Evolutionary conservation across 2,797 vertebrate genomes (phyloP), one percentile per base, ranked within the genome.

Genomic region (Cryptoblepharus egeriae): DNA sequence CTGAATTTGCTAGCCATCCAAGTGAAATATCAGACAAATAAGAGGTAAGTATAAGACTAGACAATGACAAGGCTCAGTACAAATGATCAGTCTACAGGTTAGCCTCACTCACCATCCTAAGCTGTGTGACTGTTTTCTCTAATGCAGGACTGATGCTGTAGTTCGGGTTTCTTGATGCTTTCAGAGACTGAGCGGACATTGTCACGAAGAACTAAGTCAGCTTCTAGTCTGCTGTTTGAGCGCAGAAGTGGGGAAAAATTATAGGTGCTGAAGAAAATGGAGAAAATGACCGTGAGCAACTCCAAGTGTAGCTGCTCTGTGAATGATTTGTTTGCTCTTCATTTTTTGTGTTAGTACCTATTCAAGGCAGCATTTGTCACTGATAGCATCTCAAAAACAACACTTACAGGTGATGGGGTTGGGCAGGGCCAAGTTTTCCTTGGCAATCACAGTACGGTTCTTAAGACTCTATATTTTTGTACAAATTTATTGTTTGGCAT

Each of bases 301-400:
- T 39, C 37, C 63, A n/a, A 52, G 24, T 64, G 70, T 9, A 5
- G 28, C 57, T 90, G 5, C 58, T 75, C 83, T 57, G 3, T 68
- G 42, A 58, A 18, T 71, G 64, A 88, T 88, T 88, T 88, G 13
- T 84, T 90, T 83, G 7, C 0, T 32, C 42, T 86, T 86, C 83
- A 67, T 87, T 85, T 80, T 87, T 75, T 71, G 18, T 26, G 76
- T 90, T 83, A 86, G 73, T 73, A 88, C 3, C 45, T 83, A 85
- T 68, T 89, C 83, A 87, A 75, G 85, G 80, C 71, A 76, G 8
- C 18, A 84, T 71, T 86, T 87, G 64, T 81, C 76, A 87, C 26
- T 75, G 73, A 77, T 77, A 83, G 30, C 3, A 52, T 49, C 73
- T 84, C 39, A 30, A 85, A 86, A 88, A 39, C 5, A 80, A 10